Conservation (phyloP, 1,140 invertebrate species). For the Steinernema feltiae region DNA sequence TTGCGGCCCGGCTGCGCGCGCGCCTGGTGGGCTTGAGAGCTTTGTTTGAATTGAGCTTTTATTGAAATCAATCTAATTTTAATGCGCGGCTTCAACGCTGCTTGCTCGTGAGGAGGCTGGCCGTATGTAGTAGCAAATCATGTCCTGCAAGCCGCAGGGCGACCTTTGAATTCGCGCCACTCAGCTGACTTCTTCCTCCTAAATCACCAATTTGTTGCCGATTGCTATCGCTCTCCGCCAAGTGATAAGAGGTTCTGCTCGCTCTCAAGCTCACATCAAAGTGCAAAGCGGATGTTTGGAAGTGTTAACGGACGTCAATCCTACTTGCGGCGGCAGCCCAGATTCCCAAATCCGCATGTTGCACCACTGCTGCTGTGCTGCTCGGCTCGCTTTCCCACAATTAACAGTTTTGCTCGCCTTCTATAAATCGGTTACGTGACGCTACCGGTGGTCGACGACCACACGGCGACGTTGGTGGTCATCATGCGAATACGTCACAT, state of each 20-base stretch:
- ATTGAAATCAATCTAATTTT: background rate
- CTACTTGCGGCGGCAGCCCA: background rate
- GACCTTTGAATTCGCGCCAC: too few relatives aligned
- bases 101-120: too few relatives aligned
- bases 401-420: background rate
- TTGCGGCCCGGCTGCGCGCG: background rate
- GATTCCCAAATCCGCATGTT: background rate
- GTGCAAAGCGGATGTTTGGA: background rate
- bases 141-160: too few relatives aligned
- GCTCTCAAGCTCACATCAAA: background rate
- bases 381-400: background rate
- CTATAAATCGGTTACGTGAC: background rate
- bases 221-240: background rate
- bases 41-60: background rate
- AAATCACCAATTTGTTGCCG: background rate
- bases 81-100: too few relatives aligned
- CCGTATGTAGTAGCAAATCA: too few relatives aligned
- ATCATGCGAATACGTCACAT: background rate
- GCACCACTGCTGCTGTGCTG: background rate
- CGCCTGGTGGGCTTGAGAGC: background rate
- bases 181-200: too few relatives aligned
- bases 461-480: background rate
- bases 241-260: too few relatives aligned
- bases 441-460: background rate
- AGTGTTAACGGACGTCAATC: conserved; percentile 2